Evolutionary conservation across 64 coral and sea anemone genomes (phyloP), one percentile per base, ranked within the genome.

Genomic region (Actinia tenebrosa): DNA sequence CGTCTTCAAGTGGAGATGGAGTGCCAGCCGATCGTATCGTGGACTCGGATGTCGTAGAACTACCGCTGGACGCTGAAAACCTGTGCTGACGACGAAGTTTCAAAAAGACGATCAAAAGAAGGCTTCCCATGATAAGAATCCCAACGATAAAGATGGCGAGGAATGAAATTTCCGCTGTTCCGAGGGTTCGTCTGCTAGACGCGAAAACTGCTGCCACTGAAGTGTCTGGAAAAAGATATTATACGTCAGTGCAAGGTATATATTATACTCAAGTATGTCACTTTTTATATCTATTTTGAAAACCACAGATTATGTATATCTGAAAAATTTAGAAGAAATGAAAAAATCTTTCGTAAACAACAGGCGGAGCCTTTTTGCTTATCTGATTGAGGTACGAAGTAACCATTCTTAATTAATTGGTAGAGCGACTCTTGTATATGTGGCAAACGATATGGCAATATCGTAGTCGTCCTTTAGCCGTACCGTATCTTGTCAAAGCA

Each of bases 11-110:
- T 30, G 94, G 94, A 45, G 91, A 96, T 19, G 94, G 84, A 5
- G 94, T 92, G 22, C 91, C 88, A 27, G 85, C 60, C 30, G 94
- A 93, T 7, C 94, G 89, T 52, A 97, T 66, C 26, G 94, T 97
- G 14, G 85, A 93, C 56, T 97, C 94, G 44, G 91, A 97, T 8
- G 94, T 97, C 27, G 89, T 97, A 44, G 94, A 90, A 37, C 94
- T 93, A 7, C 91, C 88, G 91, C 80, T 77, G 83, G 86, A 88
- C 64, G 85, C 20, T 77, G 90, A 44, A 83, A 23, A 84, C 37
- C n/a, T 85, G 64, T 93, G 85, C 9, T 89, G 94, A 16, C 79
- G 91, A 10, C 89, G 94, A 9, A 97, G 63, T 78, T 97, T 97
- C 44, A 53, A 88, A 37, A 93, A 97, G 4, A 97, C 94, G 17